Evolutionary conservation across 2,888 invertebrate species (phyloP).

Genomic region (Tortrix viridana): DNA sequence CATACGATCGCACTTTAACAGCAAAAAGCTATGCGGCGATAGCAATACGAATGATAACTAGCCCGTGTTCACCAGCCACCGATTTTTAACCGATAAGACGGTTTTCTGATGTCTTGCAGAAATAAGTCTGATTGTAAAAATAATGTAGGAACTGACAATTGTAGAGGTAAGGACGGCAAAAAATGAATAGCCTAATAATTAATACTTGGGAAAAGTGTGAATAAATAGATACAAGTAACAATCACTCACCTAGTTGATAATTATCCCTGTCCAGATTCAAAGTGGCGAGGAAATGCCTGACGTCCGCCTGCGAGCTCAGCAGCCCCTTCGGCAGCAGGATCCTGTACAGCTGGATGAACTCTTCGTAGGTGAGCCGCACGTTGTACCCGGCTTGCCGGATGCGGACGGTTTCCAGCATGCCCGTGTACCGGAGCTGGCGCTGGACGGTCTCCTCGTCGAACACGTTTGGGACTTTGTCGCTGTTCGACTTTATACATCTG

Average conservation of each 20-base stretch:
- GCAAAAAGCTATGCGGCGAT: no score
- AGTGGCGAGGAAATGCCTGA: slow-evolving; percentile 92
- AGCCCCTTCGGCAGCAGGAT: slow-evolving; percentile 95
- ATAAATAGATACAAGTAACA: no score
- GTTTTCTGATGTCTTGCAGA: no score
- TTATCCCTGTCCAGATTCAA: slow-evolving; percentile 94
- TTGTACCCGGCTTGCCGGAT: slow-evolving; percentile 98
- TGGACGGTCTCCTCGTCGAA: slow-evolving; percentile 97
- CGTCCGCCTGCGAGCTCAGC: slow-evolving; percentile 93
- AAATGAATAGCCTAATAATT: no score
- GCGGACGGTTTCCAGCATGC: slow-evolving; percentile 98
- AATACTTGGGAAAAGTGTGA: no score
- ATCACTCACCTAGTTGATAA: slow-evolving; percentile 90
- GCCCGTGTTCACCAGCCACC: no score
- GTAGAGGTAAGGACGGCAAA: no score
- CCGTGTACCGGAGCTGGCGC: slow-evolving; percentile 94
- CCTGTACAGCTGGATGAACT: slow-evolving; percentile 96
- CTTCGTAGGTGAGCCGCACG: slow-evolving; percentile 95
- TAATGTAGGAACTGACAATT: no score
- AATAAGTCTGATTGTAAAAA: no score
- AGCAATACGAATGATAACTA: no score
- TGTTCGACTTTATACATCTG: slow-evolving; percentile 97
- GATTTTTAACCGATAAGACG: no score
- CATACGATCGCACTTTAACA: no score
- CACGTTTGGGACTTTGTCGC: slow-evolving; percentile 95